Evolutionary conservation across 2,888 invertebrate genomes (phyloP).

Genomic region (Hypselothyrea guttata): DNA sequence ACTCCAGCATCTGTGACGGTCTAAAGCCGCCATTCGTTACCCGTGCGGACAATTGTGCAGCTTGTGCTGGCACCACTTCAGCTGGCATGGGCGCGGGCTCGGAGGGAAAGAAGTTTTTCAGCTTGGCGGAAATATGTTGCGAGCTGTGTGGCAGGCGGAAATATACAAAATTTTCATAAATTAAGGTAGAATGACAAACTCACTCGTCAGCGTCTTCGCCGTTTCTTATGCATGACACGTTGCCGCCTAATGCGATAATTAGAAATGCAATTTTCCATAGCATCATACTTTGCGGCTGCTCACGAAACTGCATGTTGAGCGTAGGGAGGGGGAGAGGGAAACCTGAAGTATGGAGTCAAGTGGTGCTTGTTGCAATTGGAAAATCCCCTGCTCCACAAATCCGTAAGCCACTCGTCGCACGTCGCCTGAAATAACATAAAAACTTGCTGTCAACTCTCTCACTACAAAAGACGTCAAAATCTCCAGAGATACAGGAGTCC

Average conservation of each 20-base stretch:
- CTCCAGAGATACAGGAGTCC: constrained; percentile 52
- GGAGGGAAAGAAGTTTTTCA: constrained; percentile 66
- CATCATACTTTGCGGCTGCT: constrained; percentile 77
- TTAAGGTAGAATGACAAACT: constrained; percentile 56
- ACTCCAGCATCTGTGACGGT: constrained; percentile 75
- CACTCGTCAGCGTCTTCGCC: constrained; percentile 69
- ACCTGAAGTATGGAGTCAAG: neutral
- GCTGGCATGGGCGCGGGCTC: constrained; percentile 20
- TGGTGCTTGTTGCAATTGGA: constrained; percentile 41
- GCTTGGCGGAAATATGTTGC: constrained; percentile 52
- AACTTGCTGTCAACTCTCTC: constrained; percentile 66
- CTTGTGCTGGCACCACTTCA: constrained; percentile 1
- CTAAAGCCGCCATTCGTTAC: constrained; percentile 63
- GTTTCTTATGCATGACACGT: constrained; percentile 81
- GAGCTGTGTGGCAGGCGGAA: constrained; percentile 23
- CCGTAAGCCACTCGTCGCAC: constrained; percentile 53
- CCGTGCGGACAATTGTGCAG: constrained; percentile 38
- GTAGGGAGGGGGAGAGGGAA: neutral
- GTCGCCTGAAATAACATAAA: constrained; percentile 66
- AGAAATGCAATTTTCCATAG: constrained; percentile 80
- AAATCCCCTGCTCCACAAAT: constrained; percentile 68
- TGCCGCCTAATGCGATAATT: constrained; percentile 81
- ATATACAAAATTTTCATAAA: constrained; percentile 63
- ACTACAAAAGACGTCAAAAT: constrained; percentile 62
- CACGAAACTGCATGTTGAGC: constrained; percentile 54